A percentile compares a stretch with the other conserved stretches of the same genome.
These are phyloP conservation scores for Patagioenas fasciata DNA, from an alignment of 2,113 vertebrate species.

Conservation along the genomic window DNA sequence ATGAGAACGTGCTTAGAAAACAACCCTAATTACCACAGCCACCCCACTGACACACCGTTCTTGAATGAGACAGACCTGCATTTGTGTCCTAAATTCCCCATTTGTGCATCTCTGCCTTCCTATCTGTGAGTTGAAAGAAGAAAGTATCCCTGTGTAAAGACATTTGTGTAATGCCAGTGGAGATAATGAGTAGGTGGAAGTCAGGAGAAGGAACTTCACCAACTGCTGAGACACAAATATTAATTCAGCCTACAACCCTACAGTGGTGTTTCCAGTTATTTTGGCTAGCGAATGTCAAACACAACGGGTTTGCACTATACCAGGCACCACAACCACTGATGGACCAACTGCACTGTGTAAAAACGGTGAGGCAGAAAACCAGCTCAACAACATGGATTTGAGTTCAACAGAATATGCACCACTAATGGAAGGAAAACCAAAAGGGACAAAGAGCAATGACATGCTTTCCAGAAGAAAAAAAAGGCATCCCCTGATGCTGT, in stretches of 20 bases:
- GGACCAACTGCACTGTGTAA: background rate
- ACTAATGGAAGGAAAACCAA: background rate
- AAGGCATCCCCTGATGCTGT: background rate
- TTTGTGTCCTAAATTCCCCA: background rate
- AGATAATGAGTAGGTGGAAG: background rate
- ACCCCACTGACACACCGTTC: background rate
- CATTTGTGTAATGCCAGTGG: no score
- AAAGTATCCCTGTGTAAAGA: background rate
- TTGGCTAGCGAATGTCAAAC: background rate
- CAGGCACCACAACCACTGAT: background rate
- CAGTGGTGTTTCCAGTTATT: background rate
- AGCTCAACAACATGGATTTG: background rate
- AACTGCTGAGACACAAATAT: background rate
- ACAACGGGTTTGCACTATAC: background rate
- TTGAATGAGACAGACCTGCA: background rate
- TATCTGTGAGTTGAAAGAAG: accelerated
- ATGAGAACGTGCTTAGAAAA: background rate
- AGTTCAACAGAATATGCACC: background rate
- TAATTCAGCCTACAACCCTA: background rate
- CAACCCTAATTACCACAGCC: background rate
- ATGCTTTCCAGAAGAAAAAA: background rate
- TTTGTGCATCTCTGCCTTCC: background rate
- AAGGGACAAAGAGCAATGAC: background rate
- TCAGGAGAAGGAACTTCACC: background rate
- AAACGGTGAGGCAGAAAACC: background rate